Evolutionary conservation across 2,113 vertebrate genomes (phyloP), one percentile per base, ranked within the genome.

Genomic region (Chitala chitala): DNA sequence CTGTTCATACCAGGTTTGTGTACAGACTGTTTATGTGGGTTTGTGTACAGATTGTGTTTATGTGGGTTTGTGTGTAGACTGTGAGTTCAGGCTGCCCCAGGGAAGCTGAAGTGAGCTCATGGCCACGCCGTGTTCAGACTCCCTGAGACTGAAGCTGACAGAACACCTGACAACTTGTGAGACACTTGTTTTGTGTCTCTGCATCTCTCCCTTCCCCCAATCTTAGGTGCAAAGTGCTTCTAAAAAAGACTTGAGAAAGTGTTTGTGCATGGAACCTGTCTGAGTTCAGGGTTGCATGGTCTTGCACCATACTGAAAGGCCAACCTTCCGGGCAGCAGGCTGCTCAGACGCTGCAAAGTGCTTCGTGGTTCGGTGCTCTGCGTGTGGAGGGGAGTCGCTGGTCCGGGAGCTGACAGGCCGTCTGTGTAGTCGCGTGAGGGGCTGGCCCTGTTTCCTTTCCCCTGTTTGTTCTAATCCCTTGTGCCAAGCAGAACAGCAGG

Each of bases 271-370:
- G 31, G 33, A 63, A 33, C 1, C 12, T 36, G 72, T 53, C 64
- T 56, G 8, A 51, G 70, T 20, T 8, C 51, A 48, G 50, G 75
- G 59, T 78, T 76, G 69, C 72, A 40, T 44, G 59, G 29, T 72
- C 75, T 76, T 81, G 75, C 77, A 59, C 55, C 69, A 78, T 72
- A 29, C 77, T 56, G 33, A 63, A 64, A 61, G 68, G 64, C 71
- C 44, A 31, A 42, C 51, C 40, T n/a, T 29, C 64, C 22, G 38
- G 58, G 72, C 46, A n/a, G 31, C 26, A 29, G 72, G 8, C 3
- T 64, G 44, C 36, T 63, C 44, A 61, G 64, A 51, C 13, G 17
- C 58, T 20, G 24, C 53, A 48, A 8, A 24, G 33, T 50, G 26
- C 42, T 61, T 29, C 13, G 22, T 46, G 70, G 17, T 46, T 40